Conservation (phyloP, 1,140 invertebrate species). For the Lamellibrachia luymesi region DNA sequence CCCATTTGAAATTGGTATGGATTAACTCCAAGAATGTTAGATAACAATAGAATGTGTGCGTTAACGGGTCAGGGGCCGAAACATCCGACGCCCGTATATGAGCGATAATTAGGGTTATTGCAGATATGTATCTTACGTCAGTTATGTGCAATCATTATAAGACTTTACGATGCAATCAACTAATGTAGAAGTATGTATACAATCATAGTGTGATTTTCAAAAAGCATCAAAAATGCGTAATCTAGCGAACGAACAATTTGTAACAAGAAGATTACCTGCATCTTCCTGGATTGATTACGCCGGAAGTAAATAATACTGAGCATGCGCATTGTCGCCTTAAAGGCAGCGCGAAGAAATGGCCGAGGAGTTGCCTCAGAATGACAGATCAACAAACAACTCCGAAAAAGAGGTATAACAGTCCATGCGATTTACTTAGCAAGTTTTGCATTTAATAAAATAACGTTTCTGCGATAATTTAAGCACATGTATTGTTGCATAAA, state of each 20-base stretch:
- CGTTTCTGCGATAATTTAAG: background rate
- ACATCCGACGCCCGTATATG: background rate
- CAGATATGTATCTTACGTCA: background rate
- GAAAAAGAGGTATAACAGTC: background rate
- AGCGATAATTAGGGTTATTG: background rate
- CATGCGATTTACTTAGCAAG: background rate
- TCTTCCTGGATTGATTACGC: background rate
- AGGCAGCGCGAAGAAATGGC: background rate
- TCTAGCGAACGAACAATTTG: background rate
- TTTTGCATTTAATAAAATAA: background rate
- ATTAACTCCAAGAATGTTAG: background rate
- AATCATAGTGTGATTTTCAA: background rate
- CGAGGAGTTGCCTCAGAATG: background rate
- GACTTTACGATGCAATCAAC: background rate
- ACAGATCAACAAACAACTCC: background rate
- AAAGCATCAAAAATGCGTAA: background rate
- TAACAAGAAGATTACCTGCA: background rate
- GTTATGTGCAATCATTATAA: background rate
- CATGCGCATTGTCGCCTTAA: background rate
- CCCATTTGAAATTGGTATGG: background rate
- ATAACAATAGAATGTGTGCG: background rate
- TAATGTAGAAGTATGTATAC: background rate
- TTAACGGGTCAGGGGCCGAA: background rate
- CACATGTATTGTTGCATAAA: background rate
- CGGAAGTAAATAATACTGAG: constrained; percentile 1